Evolutionary conservation across 2,888 invertebrate genomes (phyloP), one percentile per base, ranked within the genome.

Genomic region (Galeopsomyia nigrocyanea): DNA sequence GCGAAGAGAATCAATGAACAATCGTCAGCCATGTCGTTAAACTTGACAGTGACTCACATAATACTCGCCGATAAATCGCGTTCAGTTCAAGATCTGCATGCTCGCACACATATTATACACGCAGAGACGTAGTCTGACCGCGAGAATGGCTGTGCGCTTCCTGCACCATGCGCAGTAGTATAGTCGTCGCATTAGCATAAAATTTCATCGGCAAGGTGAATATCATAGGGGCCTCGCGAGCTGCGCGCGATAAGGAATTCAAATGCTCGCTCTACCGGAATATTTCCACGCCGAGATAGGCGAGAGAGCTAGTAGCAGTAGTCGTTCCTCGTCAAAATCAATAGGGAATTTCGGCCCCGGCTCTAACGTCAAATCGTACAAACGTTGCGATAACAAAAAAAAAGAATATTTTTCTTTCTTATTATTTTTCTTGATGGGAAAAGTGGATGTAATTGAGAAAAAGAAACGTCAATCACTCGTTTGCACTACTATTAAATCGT

Each of bases 191-290:
- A 68, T 65, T 73, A 68, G 21, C 68, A 73, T 64, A 64, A 68
- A 72, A 68, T 68, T 68, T 64, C 17, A 63, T 68, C 64, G 68
- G 17, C 73, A 66, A 73, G 69, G 69, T 69, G 56, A 73, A 69
- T 69, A 66, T 17, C 57, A 73, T 73, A 69, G 69, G 73, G 73
- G 73, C 46, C 14, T 16, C 10, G 46, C 21, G 22, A 10, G 39
- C n/a, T 10, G 46, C 0, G 19, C 17, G 10, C 13, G 69, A 73
- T 69, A 73, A 73, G 49, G 47, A 64, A 56, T 65, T 60, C n/a
- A 19, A 50, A 62, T 65, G 56, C 49, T 57, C 46, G 46, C n/a
- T 56, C 47, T 6, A 22, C 13, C 47, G 64, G 49, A 64, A 64
- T 68, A 68, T 68, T 68, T 72, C 57, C 67, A 22, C 46, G 49